Base-by-base conservation (phyloP, 2,888 invertebrate genomes). In the Incurvaria masculella region DNA sequence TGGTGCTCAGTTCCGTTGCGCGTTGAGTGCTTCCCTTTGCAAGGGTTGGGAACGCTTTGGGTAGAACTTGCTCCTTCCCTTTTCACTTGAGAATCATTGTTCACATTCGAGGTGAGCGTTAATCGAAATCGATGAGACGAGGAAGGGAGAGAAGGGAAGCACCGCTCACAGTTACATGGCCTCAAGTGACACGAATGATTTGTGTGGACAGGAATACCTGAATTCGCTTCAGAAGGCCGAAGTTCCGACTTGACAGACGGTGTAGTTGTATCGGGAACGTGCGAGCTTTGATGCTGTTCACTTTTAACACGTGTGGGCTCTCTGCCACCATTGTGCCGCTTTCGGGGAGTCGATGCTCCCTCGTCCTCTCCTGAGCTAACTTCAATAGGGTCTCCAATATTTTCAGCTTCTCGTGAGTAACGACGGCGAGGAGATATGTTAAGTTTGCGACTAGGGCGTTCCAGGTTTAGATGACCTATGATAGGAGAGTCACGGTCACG, bases 321-420 rank as follows among this genome's bases (percentile, higher is more conserved):
- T 17, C n/a, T n/a, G n/a, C 41, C 41, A 41, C 18, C 41, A 8
- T 20, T 20, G 20, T 6, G 16, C 8, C 20, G 8, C 10, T 41
- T 18, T 3, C 18, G 41, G 3, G 18, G 19, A 4, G 17, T 18
- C 4, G 21, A 6, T 19, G 57, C 56, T 60, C 69, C 66, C 33
- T 79, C 79, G 56, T 79, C 79, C 47, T 79, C 79, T 54, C 78
- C 79, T 43, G 79, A 79, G 57, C 78, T 78, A 2, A 79, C 68
- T 63, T 76, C 79, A 57, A 79, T 78, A 47, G 67, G 61, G 44
- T 65, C 54, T 21, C 20, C 14, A 55, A 62, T 59, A 27, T 52
- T 52, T 53, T 68, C 68, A 60, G 61, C 68, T 50, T 74, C 75
- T 57, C 69, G 71, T 14, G 75, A 72, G 21, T 68, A 68, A 50